Conservation (phyloP, 2,888 invertebrate species). For the Periphyllus acericola region DNA sequence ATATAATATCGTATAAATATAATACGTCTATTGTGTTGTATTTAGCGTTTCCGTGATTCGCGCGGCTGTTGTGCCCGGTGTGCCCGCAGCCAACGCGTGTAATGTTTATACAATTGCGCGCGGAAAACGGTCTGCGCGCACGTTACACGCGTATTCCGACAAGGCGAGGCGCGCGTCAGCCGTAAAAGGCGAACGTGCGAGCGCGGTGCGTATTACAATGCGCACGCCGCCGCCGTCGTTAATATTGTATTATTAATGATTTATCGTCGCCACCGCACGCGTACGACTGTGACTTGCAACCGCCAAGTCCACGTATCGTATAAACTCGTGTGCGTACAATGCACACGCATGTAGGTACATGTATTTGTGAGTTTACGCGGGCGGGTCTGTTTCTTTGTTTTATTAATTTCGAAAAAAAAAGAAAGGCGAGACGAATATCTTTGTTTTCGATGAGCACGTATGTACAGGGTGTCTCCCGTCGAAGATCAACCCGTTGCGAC, state of each 20-base stretch:
- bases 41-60: background rate
- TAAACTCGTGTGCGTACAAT: too few relatives aligned
- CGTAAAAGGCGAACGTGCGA: background rate
- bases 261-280: slow-evolving; percentile 1
- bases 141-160: too few relatives aligned
- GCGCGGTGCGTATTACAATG: background rate
- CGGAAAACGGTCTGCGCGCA: too few relatives aligned
- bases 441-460: too few relatives aligned
- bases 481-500: too few relatives aligned
- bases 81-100: background rate
- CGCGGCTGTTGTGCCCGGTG: background rate
- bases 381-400: background rate
- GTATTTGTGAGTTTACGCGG: background rate
- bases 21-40: background rate
- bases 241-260: slow-evolving; percentile 34
- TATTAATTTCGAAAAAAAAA: too few relatives aligned
- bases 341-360: background rate
- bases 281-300: background rate
- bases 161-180: background rate
- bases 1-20: too few relatives aligned
- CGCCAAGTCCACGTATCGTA: background rate
- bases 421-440: too few relatives aligned
- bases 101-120: slow-evolving; percentile 27
- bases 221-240: too few relatives aligned
- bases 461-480: too few relatives aligned